Percentiles rank a stretch among this genome's conserved stretches.
These are phyloP conservation scores for Lasioglossum leucozonium DNA, from an alignment of 2,888 invertebrate genomes.

Conservation along the genomic window DNA sequence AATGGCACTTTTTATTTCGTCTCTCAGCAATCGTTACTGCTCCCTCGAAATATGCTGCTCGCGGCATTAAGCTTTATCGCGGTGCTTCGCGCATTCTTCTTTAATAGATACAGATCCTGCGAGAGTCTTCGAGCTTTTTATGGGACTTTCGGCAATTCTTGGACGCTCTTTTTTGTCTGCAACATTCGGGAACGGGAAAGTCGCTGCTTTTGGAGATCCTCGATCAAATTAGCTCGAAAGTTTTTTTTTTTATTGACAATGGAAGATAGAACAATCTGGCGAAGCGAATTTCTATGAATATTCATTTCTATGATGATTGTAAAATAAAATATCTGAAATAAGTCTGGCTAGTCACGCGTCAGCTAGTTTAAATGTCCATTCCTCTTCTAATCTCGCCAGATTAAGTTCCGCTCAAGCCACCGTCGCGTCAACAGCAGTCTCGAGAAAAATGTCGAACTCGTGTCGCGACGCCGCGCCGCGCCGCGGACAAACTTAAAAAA, in stretches of 20 bases:
- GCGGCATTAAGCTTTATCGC: neutral
- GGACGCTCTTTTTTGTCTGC: neutral
- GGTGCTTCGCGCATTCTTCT: neutral
- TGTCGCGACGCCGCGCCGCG: neutral
- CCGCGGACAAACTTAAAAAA: neutral
- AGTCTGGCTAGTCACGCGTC: too few relatives aligned
- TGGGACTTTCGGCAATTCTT: neutral
- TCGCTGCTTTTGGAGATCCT: neutral
- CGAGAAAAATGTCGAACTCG: neutral
- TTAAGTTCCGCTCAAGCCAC: neutral
- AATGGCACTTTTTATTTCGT: conserved; percentile 4
- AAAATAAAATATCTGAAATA: too few relatives aligned
- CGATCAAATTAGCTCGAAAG: too few relatives aligned
- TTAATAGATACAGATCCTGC: neutral
- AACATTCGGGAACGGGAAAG: neutral
- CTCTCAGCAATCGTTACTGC: too few relatives aligned
- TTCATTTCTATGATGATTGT: too few relatives aligned
- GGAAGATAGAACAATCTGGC: too few relatives aligned
- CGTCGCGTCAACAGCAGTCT: neutral
- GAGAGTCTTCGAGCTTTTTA: neutral
- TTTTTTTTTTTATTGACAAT: too few relatives aligned
- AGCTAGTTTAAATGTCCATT: neutral
- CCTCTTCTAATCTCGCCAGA: neutral
- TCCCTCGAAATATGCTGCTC: neutral
- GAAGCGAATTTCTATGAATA: too few relatives aligned